Percentiles rank a stretch among this genome's conserved stretches.
Conservation (phyloP, 2,113 vertebrate genomes). For the Tachysurus vachellii region DNA sequence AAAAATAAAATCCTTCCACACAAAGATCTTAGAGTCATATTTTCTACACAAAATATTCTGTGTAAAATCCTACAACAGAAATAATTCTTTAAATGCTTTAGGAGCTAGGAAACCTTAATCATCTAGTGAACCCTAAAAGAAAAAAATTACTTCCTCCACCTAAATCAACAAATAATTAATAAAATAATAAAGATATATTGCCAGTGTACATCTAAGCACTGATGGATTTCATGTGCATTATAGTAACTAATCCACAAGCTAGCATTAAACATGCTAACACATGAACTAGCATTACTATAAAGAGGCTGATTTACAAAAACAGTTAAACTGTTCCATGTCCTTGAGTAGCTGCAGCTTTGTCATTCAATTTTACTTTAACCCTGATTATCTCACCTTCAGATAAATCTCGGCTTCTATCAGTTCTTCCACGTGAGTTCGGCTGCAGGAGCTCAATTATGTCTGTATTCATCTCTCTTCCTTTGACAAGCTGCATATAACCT, state of each 20-base stretch:
- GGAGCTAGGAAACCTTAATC: no score
- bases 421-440: background rate
- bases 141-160: background rate
- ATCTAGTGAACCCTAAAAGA: no score
- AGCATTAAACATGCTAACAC: background rate
- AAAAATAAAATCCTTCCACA: no score
- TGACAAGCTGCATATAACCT: conserved; percentile 9
- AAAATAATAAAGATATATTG: no score
- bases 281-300: background rate
- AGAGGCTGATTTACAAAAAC: no score
- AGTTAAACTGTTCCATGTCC: no score
- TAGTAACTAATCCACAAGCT: background rate
- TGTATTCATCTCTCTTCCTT: background rate
- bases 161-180: no score
- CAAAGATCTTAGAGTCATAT: background rate
- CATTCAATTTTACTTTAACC: background rate
- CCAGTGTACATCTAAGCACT: background rate
- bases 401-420: background rate
- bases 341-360: no score
- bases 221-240: background rate
- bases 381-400: background rate
- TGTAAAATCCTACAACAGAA: no score
- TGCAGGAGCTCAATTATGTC: background rate
- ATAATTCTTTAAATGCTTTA: no score
- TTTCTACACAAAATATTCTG: background rate